A percentile compares a stretch with the other conserved stretches of the same genome.
Evolutionary conservation across 23 tunicate genomes (phyloP).

Genomic region (Phallusia fumigata): DNA sequence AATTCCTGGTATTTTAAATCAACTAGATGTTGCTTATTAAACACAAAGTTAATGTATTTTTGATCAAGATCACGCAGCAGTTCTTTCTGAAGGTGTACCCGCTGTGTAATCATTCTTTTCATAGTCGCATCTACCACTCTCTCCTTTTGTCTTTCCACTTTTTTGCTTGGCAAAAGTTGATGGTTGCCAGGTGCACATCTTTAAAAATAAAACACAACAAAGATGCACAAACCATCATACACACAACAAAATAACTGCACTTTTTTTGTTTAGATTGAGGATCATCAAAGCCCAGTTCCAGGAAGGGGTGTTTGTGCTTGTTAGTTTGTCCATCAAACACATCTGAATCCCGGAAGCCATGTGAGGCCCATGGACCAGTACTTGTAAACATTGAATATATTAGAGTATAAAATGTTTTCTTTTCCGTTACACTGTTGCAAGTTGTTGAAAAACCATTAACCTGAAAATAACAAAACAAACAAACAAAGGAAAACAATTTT

Average conservation of each 20-base stretch:
- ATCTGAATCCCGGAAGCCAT: slow-evolving; percentile 11
- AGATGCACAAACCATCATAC: not conserved
- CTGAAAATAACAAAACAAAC: too few species aligned
- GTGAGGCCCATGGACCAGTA: slow-evolving; percentile 14
- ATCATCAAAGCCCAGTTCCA: slow-evolving; percentile 10
- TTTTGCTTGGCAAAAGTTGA: not conserved
- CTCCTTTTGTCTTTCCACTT: slow-evolving; percentile 12
- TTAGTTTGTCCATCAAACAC: not conserved
- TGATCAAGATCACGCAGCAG: not conserved
- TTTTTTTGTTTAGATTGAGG: not conserved
- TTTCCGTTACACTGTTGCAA: too few species aligned
- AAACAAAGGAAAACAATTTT: too few species aligned
- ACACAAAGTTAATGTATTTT: slow-evolving; percentile 3
- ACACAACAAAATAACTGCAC: not conserved
- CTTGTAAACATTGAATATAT: slow-evolving; percentile 1
- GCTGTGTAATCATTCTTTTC: slow-evolving; percentile 4
- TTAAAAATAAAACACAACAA: not conserved
- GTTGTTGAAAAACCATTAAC: too few species aligned
- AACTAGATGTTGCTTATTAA: not conserved
- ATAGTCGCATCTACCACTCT: slow-evolving; percentile 10
- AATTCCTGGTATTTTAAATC: not conserved
- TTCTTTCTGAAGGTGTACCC: slow-evolving; percentile 9
- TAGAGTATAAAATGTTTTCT: too few species aligned
- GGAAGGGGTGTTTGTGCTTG: slow-evolving; percentile 1
- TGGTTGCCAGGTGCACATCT: slow-evolving; percentile 9